Evolutionary conservation across 2,797 vertebrate species (phyloP).

Genomic region (Enteromius anoplus): DNA sequence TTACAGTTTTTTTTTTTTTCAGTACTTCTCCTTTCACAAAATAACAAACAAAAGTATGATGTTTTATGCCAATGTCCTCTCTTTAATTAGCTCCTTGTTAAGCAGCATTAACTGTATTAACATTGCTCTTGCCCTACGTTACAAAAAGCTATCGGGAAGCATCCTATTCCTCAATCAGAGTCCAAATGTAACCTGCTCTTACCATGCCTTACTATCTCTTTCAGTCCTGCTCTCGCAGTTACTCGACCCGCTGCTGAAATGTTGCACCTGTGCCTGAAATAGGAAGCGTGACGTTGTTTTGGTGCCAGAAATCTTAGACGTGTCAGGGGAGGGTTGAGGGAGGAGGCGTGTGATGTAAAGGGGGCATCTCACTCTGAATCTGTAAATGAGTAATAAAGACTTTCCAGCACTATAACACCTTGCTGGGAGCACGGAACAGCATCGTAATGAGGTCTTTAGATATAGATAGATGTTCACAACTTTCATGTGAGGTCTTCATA

Average conservation of each 20-base stretch:
- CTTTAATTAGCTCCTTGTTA: constrained; percentile 67
- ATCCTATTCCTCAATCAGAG: constrained; percentile 21
- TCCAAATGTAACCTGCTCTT: constrained; percentile 35
- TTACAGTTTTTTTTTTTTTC: too few species aligned
- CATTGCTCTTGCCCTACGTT: constrained; percentile 50
- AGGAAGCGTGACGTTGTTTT: constrained; percentile 79
- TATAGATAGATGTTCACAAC: neutral
- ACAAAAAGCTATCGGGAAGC: constrained; percentile 29
- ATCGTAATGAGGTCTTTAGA: constrained; percentile 32
- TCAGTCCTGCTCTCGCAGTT: constrained; percentile 57
- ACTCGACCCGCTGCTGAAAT: constrained; percentile 75
- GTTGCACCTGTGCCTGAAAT: constrained; percentile 75
- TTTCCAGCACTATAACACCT: constrained; percentile 15
- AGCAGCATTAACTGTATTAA: constrained; percentile 58
- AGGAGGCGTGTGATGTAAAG: constrained; percentile 39
- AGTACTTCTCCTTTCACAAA: neutral
- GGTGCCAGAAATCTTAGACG: constrained; percentile 86
- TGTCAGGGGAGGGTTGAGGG: constrained; percentile 63
- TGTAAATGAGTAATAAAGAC: constrained; percentile 33
- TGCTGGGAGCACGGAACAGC: neutral
- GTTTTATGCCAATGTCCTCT: neutral
- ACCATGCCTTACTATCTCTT: constrained; percentile 29
- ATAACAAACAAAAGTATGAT: neutral
- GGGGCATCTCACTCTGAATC: constrained; percentile 5
- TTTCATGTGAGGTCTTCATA: neutral